Conservation (phyloP, 2,113 vertebrate genomes). For the Panthera tigris region DNA sequence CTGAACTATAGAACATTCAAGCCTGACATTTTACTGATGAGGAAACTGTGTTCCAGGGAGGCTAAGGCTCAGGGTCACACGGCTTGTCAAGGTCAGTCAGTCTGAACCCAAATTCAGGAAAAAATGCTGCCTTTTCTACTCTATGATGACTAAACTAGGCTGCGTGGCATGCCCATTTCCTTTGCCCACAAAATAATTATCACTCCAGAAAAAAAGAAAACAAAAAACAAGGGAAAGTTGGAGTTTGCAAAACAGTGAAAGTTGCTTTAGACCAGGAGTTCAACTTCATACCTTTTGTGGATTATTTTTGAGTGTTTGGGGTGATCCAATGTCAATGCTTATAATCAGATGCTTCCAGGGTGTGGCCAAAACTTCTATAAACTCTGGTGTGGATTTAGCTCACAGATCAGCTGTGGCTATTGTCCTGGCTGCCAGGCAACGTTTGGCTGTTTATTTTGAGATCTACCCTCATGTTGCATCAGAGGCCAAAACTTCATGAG, state of each 20-base stretch:
- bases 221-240: not conserved
- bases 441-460: slow-evolving; percentile 76
- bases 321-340: not conserved
- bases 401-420: slow-evolving; percentile 38
- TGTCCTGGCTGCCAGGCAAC: slow-evolving; percentile 75
- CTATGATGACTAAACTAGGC: not conserved
- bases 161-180: not conserved
- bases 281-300: not conserved
- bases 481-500: slow-evolving; percentile 32
- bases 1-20: not conserved
- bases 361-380: not conserved
- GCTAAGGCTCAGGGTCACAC: not conserved
- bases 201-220: not conserved
- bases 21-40: not conserved
- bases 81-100: not conserved
- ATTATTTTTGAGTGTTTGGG: not conserved
- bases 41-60: not conserved
- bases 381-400: not conserved
- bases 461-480: not conserved
- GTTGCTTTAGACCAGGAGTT: not conserved
- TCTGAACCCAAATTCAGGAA: not conserved
- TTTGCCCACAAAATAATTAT: not conserved
- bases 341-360: not conserved
- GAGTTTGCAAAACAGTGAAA: not conserved
- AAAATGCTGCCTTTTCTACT: not conserved